Evolutionary conservation across 37 sponge, comb jelly and placozoan genomes (phyloP).

Genomic region (Chondrosia reniformis): DNA sequence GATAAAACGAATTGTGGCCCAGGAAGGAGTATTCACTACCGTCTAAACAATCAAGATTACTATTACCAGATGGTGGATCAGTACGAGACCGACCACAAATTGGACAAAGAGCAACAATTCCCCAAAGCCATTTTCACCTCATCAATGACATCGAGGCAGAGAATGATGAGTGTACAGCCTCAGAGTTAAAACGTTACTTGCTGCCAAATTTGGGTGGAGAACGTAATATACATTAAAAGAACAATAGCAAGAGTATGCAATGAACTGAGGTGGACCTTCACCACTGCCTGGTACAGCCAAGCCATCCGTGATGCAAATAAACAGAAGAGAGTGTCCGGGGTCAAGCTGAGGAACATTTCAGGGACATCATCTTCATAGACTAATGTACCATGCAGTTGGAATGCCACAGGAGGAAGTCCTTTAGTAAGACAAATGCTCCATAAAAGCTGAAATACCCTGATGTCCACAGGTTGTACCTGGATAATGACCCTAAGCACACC

Average conservation of each 20-base stretch:
- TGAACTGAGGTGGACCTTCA: not conserved
- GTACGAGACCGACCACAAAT: not conserved
- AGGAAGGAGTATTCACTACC: constrained; percentile 2
- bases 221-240: not conserved
- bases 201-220: not conserved
- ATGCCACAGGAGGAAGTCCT: constrained; percentile 4
- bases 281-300: not conserved
- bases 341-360: not conserved
- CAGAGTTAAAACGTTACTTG: not conserved
- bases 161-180: constrained; percentile 8
- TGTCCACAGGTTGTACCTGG: not conserved
- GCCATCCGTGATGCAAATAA: not conserved
- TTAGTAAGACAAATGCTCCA: not conserved
- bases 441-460: not conserved
- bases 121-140: not conserved
- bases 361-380: not conserved
- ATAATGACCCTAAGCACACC: not conserved
- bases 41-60: not conserved
- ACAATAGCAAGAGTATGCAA: not conserved
- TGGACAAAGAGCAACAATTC: not conserved
- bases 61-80: not conserved
- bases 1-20: constrained; percentile 1
- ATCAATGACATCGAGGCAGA: not conserved
- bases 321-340: not conserved
- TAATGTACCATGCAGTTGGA: not conserved